Evolutionary conservation across 2,888 invertebrate genomes (phyloP).

Genomic region (Pyralis farinalis): DNA sequence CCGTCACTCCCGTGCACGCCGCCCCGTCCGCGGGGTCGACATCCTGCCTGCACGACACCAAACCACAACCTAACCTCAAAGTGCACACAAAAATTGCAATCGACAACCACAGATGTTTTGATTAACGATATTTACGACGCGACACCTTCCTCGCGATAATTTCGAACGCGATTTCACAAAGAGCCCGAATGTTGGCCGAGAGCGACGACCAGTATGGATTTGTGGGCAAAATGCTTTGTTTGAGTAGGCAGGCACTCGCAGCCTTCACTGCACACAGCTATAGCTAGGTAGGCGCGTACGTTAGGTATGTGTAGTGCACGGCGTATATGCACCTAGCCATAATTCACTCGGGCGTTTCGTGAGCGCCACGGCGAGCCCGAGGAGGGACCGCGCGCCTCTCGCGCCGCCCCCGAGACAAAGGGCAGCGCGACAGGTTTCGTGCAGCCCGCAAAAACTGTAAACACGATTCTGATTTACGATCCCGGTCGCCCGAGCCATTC

Average conservation of each 20-base stretch:
- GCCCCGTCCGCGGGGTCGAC: constrained; percentile 24
- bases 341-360: constrained; percentile 54
- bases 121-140: constrained; percentile 45
- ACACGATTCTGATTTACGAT: constrained; percentile 70
- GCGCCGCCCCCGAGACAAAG: constrained; percentile 59
- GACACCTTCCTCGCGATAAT: constrained; percentile 54
- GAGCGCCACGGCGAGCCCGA: constrained; percentile 44
- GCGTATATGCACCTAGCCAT: constrained; percentile 64
- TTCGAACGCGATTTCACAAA: constrained; percentile 52
- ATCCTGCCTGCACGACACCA: constrained; percentile 20
- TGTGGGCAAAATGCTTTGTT: constrained; percentile 77
- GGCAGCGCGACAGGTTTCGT: constrained; percentile 64
- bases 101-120: constrained; percentile 68
- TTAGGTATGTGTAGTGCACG: constrained; percentile 44
- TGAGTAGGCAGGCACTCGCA: constrained; percentile 69
- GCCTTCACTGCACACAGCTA: constrained; percentile 68
- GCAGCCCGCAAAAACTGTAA: constrained; percentile 71
- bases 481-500: constrained; percentile 52
- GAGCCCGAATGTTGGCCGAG: constrained; percentile 51
- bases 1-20: constrained; percentile 36
- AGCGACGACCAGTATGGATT: constrained; percentile 57
- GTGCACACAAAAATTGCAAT: constrained; percentile 56
- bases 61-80: constrained; percentile 72
- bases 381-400: constrained; percentile 39
- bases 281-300: constrained; percentile 60